These are phyloP conservation scores for Chaenodraco wilsoni DNA, from an alignment of 2,797 vertebrate genomes.

Conservation along the genomic window DNA sequence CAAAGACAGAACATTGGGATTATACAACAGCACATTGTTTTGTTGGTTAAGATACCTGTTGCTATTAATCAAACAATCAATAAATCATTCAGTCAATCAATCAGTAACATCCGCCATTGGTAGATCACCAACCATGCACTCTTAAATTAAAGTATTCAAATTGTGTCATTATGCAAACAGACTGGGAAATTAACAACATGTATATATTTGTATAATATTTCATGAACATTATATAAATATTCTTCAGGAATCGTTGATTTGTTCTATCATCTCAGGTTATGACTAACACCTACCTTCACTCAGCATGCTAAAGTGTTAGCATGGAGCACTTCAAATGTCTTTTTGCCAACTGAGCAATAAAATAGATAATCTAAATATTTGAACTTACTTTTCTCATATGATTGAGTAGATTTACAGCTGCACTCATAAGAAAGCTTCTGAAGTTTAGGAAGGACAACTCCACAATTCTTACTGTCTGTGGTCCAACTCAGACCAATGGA, in stretches of 20 bases:
- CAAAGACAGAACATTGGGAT: not conserved
- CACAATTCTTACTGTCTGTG: fast-evolving
- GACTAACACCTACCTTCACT: not conserved
- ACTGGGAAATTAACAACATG: too few species aligned
- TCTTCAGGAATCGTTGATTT: not conserved
- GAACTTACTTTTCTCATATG: not conserved
- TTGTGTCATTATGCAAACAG: too few species aligned
- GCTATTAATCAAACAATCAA: too few species aligned
- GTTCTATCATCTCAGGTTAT: not conserved
- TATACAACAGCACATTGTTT: not conserved
- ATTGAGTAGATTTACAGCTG: fast-evolving
- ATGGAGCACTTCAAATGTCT: not conserved
- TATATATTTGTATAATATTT: too few species aligned
- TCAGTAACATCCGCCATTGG: too few species aligned
- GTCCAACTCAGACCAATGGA: not conserved
- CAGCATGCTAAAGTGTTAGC: not conserved
- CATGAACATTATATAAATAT: too few species aligned
- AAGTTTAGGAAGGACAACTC: fast-evolving
- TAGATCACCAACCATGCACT: too few species aligned
- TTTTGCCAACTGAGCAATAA: not conserved
- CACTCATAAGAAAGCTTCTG: fast-evolving
- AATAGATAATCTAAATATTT: not conserved
- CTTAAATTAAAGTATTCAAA: too few species aligned
- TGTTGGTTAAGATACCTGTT: not conserved
- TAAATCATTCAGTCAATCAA: too few species aligned